These are phyloP conservation scores for Etheostoma nigrum DNA, from an alignment of 2,797 vertebrate species.

Conservation along the genomic window DNA sequence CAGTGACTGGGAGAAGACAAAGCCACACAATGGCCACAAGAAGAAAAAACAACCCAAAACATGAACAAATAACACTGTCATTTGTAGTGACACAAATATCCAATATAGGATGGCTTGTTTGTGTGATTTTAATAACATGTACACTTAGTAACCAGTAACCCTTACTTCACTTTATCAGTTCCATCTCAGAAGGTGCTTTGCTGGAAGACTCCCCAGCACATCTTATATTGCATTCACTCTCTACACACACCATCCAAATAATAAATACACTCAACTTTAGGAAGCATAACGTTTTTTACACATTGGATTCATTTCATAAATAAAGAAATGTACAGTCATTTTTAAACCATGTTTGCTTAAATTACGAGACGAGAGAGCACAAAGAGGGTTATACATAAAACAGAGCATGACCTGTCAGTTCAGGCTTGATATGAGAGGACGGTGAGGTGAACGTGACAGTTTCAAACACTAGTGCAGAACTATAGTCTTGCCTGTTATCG, in stretches of 20 bases:
- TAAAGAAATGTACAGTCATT: constrained; percentile 75
- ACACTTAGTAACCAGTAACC: constrained; percentile 49
- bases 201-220: constrained; percentile 49
- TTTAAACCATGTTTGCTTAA: constrained; percentile 65
- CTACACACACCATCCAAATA: constrained; percentile 74
- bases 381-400: constrained; percentile 58
- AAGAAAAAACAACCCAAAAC: constrained; percentile 5
- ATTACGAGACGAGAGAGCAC: constrained; percentile 58
- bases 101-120: constrained; percentile 30
- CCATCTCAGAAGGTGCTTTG: constrained; percentile 69
- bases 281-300: constrained; percentile 56
- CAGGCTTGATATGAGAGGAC: constrained; percentile 49
- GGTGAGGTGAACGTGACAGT: constrained; percentile 51
- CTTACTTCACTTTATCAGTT: constrained; percentile 46
- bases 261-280: constrained; percentile 82
- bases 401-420: constrained; percentile 62
- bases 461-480: constrained; percentile 56
- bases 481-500: constrained; percentile 20
- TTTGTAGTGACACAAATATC: constrained; percentile 67
- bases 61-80: constrained; percentile 70
- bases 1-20: constrained; percentile 50
- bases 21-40: constrained; percentile 75
- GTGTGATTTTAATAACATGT: constrained; percentile 47
- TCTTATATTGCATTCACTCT: constrained; percentile 68
- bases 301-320: constrained; percentile 77